phyloP scores from a whole-genome alignment of 2,888 invertebrate genomes.

The Temnothorax rugatulus region DNA sequence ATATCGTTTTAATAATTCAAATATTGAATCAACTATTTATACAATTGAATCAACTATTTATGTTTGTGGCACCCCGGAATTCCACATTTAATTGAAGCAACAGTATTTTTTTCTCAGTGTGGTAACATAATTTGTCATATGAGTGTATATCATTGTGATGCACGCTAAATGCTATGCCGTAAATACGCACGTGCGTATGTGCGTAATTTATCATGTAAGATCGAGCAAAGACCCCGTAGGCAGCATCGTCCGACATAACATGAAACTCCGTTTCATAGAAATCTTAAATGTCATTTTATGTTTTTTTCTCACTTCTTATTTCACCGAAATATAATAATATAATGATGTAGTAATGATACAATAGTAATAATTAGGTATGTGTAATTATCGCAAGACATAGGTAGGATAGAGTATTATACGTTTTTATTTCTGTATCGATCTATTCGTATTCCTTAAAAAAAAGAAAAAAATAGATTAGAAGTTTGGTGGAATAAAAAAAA shows the following conservation, averaged over 20 bases:
- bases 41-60: too few species aligned
- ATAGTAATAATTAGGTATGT: neutral
- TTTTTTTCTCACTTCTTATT: conserved; percentile 56
- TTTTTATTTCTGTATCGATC: neutral
- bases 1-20: too few species aligned
- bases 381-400: neutral
- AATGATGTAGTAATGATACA: neutral
- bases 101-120: too few species aligned
- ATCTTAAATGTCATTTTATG: conserved; percentile 71
- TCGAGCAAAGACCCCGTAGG: conserved; percentile 59
- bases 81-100: too few species aligned
- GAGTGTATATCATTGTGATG: conserved; percentile 36
- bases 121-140: conserved; percentile 36
- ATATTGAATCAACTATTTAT: too few species aligned
- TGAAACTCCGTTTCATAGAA: conserved; percentile 76
- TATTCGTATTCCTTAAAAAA: neutral
- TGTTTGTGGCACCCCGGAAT: too few species aligned
- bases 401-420: neutral
- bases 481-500: neutral
- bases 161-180: conserved; percentile 64
- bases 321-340: conserved; percentile 51
- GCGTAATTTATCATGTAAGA: conserved; percentile 78
- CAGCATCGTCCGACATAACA: conserved; percentile 75
- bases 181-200: conserved; percentile 72
- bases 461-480: neutral